Percentiles rank a stretch among this genome's conserved stretches.
Evolutionary conservation across 2,113 vertebrate species (phyloP).

Genomic region (Cygnus atratus): DNA sequence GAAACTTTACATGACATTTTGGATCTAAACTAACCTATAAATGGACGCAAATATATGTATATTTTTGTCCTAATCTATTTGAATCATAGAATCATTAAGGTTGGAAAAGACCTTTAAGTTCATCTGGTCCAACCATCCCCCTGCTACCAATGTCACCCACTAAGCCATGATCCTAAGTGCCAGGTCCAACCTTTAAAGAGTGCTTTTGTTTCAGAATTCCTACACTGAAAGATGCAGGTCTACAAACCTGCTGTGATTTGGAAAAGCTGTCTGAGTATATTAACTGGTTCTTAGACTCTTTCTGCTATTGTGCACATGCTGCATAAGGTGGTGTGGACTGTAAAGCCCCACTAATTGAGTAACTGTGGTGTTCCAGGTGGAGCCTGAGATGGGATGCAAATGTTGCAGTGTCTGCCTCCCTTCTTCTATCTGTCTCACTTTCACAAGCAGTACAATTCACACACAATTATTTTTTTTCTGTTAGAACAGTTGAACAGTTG

Average conservation of each 20-base stretch:
- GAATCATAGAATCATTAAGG: neutral
- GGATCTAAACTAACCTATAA: neutral
- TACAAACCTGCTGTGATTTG: neutral
- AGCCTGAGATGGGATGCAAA: neutral
- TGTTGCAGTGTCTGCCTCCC: neutral
- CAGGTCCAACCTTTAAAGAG: no score
- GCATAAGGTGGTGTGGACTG: neutral
- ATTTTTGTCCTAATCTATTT: neutral
- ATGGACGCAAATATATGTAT: neutral
- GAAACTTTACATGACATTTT: neutral
- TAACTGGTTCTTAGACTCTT: neutral
- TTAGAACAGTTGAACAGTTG: constrained; percentile 4
- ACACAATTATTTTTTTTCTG: neutral
- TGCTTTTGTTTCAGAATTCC: neutral
- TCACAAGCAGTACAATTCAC: neutral
- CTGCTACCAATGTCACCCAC: no score
- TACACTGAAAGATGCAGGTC: neutral
- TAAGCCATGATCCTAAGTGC: no score
- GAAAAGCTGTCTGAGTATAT: neutral
- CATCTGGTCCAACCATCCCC: no score
- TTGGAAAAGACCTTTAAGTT: no score
- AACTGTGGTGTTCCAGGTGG: neutral
- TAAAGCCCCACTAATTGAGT: neutral
- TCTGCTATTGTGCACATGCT: neutral
- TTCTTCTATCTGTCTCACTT: neutral